A percentile compares a stretch with the other conserved stretches of the same genome.
phyloP scores from a whole-genome alignment of 2,797 vertebrate species.

The Sebastes alutus region DNA sequence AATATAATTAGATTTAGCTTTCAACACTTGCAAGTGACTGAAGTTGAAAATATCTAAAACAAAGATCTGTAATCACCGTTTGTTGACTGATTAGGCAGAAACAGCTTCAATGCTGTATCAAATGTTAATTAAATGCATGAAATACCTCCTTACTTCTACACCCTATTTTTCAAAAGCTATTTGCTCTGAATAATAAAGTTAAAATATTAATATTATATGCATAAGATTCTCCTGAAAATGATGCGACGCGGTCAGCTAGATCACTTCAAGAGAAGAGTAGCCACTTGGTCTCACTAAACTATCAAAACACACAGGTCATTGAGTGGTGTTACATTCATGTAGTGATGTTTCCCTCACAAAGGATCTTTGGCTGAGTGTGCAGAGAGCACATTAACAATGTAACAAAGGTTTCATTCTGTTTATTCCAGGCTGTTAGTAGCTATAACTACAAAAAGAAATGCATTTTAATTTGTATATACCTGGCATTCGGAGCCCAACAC shows the following conservation, averaged over 20 bases:
- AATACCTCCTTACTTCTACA: background rate
- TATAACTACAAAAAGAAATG: too few species aligned
- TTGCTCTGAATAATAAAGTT: background rate
- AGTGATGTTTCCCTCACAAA: background rate
- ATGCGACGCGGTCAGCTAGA: background rate
- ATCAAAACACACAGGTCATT: background rate
- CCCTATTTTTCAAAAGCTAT: background rate
- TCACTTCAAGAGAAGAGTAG: background rate
- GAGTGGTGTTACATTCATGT: background rate
- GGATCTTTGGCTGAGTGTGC: background rate
- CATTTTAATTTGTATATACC: background rate
- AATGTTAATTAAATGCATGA: background rate
- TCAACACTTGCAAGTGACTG: constrained; percentile 9
- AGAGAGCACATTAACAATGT: background rate
- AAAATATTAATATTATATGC: background rate
- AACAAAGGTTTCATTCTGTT: background rate
- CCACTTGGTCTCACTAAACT: background rate
- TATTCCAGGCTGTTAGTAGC: too few species aligned
- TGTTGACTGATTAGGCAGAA: constrained; percentile 18
- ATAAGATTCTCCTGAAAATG: background rate
- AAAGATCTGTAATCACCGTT: constrained; percentile 16
- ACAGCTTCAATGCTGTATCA: background rate
- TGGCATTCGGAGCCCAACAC: background rate
- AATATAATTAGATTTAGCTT: constrained; percentile 16
- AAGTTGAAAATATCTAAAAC: constrained; percentile 21